phyloP scores from a whole-genome alignment of 2,113 vertebrate genomes.

The Gallinago media region DNA sequence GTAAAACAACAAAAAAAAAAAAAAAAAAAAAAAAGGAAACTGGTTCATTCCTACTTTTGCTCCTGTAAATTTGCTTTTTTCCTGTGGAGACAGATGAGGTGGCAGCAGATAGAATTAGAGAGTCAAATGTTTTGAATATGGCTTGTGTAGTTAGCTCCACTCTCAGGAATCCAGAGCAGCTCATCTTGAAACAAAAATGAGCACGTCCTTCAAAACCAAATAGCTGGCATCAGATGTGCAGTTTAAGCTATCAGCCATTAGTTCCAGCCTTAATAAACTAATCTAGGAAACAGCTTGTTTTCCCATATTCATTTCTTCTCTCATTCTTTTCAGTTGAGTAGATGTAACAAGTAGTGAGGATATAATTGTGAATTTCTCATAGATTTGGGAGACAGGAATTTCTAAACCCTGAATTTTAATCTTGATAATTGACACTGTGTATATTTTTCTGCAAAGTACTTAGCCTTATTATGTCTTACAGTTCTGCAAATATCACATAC shows the following conservation, averaged over 20 bases:
- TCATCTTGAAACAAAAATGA: slow-evolving; percentile 40
- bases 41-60: neutral
- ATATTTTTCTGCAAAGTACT: neutral
- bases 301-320: neutral
- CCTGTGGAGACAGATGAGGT: slow-evolving; percentile 16
- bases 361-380: neutral
- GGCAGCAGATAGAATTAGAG: slow-evolving; percentile 6
- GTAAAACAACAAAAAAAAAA: neutral
- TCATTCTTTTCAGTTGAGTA: neutral
- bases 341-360: neutral
- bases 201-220: neutral
- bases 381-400: neutral
- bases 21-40: neutral
- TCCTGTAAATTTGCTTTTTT: slow-evolving; percentile 20
- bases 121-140: neutral
- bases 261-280: neutral
- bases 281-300: slow-evolving; percentile 24
- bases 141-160: neutral
- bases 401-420: neutral
- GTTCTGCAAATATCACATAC: neutral
- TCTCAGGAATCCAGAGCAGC: slow-evolving; percentile 14
- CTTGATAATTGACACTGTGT: neutral
- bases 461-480: neutral
- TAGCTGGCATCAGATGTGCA: neutral
- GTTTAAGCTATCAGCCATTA: neutral